phyloP scores from a whole-genome alignment of 2,113 vertebrate genomes.

The Hippolais icterina region DNA sequence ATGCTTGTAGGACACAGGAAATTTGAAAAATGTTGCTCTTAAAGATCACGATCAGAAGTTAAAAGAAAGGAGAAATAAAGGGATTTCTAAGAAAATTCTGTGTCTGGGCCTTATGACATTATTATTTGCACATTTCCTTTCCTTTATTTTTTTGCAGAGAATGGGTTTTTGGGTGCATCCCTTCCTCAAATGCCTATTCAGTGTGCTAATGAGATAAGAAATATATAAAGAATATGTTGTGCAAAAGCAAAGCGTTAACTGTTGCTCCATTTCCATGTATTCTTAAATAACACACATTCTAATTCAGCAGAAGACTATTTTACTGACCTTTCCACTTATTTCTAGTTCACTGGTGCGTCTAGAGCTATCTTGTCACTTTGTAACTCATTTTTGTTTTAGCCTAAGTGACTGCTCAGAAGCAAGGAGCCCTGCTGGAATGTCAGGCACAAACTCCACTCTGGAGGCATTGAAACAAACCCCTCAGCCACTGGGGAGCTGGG shows the following conservation, averaged over 20 bases:
- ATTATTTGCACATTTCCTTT: not conserved
- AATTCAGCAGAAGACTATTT: constrained; percentile 20
- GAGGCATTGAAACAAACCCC: not conserved
- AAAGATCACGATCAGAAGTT: not conserved
- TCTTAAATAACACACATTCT: not conserved
- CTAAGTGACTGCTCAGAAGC: not conserved
- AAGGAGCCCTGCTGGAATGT: not conserved
- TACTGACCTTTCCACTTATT: constrained; percentile 40
- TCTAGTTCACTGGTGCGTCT: constrained; percentile 54
- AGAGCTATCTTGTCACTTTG: constrained; percentile 46
- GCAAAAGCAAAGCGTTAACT: not conserved
- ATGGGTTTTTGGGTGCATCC: not conserved
- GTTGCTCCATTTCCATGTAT: not conserved
- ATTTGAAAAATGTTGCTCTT: not conserved
- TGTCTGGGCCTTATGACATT: not conserved
- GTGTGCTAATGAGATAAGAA: constrained; percentile 14
- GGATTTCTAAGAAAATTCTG: not conserved
- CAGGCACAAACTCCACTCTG: not conserved
- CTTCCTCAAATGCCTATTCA: not conserved
- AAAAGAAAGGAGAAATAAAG: not conserved
- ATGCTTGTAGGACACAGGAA: not conserved
- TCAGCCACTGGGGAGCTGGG: not conserved
- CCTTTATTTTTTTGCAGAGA: constrained; percentile 18
- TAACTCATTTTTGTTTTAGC: constrained; percentile 24
- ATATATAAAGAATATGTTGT: not conserved